Percentiles rank a stretch among this genome's conserved stretches.
Evolutionary conservation across 1,140 invertebrate species (phyloP).

Genomic region (Drosophila repleta): DNA sequence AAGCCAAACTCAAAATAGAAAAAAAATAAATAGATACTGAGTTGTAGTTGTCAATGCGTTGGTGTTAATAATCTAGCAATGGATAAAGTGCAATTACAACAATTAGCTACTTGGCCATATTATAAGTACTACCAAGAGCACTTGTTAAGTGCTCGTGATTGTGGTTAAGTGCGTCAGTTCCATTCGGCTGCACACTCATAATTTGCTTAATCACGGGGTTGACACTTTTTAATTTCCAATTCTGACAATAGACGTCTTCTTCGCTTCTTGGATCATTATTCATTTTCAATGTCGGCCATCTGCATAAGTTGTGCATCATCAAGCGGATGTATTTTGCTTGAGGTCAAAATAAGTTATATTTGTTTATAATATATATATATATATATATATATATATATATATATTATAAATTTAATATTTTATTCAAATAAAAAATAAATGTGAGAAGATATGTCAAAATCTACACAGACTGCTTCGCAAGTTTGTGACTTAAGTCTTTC

Average conservation of each 20-base stretch:
- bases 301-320: slow-evolving; percentile 23
- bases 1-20: not conserved
- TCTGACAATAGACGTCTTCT: slow-evolving; percentile 9
- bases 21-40: slow-evolving; percentile 18
- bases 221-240: slow-evolving; percentile 34
- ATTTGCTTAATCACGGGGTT: slow-evolving; percentile 34
- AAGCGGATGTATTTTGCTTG: slow-evolving; percentile 30
- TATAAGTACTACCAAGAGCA: slow-evolving; percentile 43
- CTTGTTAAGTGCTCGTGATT: slow-evolving; percentile 51
- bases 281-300: slow-evolving; percentile 38
- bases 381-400: not conserved
- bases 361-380: not conserved
- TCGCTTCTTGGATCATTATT: slow-evolving; percentile 26
- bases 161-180: slow-evolving; percentile 40
- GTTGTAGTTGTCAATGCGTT: slow-evolving; percentile 54
- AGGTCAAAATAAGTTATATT: slow-evolving; percentile 27
- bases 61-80: slow-evolving; percentile 70
- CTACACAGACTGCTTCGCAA: not conserved
- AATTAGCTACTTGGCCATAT: slow-evolving; percentile 19
- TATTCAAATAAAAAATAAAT: not conserved
- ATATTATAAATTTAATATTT: not conserved
- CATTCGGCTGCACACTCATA: slow-evolving; percentile 35
- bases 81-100: slow-evolving; percentile 44
- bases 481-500: not conserved
- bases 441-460: not conserved